Percentiles rank a stretch among this genome's conserved stretches.
These are phyloP conservation scores for Oophaga sylvatica DNA, from an alignment of 2,797 vertebrate genomes.

Conservation along the genomic window DNA sequence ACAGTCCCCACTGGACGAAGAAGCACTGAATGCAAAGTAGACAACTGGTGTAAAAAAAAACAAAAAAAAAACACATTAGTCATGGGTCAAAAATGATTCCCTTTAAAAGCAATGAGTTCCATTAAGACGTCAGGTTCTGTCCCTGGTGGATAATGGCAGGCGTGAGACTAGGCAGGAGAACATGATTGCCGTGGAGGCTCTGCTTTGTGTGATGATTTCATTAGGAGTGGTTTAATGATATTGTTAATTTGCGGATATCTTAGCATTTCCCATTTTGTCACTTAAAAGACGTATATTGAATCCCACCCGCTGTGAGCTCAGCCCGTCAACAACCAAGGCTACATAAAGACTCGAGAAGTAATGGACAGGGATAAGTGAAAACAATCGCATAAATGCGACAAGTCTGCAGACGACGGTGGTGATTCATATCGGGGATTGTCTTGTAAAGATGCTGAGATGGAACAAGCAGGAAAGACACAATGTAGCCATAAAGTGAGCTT, in stretches of 20 bases:
- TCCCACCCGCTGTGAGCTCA: conserved; percentile 21
- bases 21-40: not conserved
- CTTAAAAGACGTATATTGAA: conserved; percentile 10
- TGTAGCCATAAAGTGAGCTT: conserved; percentile 80
- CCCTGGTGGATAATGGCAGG: not conserved
- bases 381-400: not conserved
- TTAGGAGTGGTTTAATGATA: not conserved
- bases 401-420: conserved; percentile 53
- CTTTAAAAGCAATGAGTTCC: not conserved
- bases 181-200: not conserved
- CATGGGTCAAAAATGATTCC: not conserved
- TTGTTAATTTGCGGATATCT: not conserved
- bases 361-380: conserved; percentile 13
- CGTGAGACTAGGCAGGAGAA: not conserved
- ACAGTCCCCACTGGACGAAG: not conserved
- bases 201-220: not conserved
- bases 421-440: conserved; percentile 59
- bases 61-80: too few relatives aligned
- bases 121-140: not conserved
- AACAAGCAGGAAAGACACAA: conserved; percentile 64
- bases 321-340: not conserved
- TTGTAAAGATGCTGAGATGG: conserved; percentile 68
- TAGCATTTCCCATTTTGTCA: conserved; percentile 7
- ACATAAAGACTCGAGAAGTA: conserved; percentile 8
- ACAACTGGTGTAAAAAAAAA: too few relatives aligned